Percentiles rank a stretch among this genome's conserved stretches.
phyloP scores from a whole-genome alignment of 2,797 vertebrate species.

The Thaleichthys pacificus region DNA sequence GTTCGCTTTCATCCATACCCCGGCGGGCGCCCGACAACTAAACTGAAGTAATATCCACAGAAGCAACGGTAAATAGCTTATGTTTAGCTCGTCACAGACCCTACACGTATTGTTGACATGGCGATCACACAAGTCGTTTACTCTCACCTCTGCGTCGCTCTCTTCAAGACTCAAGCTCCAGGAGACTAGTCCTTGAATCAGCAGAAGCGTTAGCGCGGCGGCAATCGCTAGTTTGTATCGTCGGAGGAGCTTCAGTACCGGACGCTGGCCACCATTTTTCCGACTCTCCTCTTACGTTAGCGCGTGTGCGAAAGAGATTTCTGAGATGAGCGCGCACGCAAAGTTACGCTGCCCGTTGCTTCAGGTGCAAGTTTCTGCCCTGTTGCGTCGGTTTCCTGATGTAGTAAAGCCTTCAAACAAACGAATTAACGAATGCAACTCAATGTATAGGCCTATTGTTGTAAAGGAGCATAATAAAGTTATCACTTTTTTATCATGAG shows the following conservation, averaged over 20 bases:
- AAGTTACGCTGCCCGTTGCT: constrained; percentile 8
- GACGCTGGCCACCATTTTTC: constrained; percentile 89
- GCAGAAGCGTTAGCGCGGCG: constrained; percentile 86
- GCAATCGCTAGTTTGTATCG: constrained; percentile 90
- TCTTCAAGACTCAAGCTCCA: constrained; percentile 94
- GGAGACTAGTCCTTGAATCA: constrained; percentile 90
- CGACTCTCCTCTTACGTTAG: constrained; percentile 35
- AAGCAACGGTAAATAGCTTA: constrained; percentile 23
- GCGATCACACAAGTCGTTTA: neutral
- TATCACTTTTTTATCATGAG: neutral
- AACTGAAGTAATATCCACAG: too few species aligned
- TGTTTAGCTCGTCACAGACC: constrained; percentile 5
- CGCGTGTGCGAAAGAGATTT: constrained; percentile 35
- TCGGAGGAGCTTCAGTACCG: constrained; percentile 90
- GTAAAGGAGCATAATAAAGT: too few species aligned
- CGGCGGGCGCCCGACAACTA: too few species aligned
- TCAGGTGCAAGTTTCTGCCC: too few species aligned
- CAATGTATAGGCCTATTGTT: too few species aligned
- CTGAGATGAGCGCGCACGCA: constrained; percentile 44
- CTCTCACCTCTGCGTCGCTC: constrained; percentile 83
- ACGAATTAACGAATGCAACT: too few species aligned
- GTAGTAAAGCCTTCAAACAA: too few species aligned
- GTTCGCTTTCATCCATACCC: too few species aligned
- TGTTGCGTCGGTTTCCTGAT: neutral
- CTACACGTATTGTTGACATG: neutral